Evolutionary conservation across 2,797 vertebrate genomes (phyloP).

Genomic region (Malacoraja senta): DNA sequence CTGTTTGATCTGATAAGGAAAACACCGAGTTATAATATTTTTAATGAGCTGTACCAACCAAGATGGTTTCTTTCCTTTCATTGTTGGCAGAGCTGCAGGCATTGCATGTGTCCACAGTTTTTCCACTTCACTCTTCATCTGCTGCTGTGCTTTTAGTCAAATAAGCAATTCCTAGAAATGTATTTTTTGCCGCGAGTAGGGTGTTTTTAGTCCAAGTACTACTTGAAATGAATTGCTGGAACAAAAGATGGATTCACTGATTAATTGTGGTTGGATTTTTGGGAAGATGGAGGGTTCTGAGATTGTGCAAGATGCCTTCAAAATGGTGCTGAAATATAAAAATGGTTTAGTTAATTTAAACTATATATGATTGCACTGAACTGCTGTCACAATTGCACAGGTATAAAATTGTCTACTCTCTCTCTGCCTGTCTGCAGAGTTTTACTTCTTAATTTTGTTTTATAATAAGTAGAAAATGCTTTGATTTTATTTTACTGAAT

Average conservation of each 20-base stretch:
- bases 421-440: background rate
- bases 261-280: background rate
- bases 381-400: too few relatives aligned
- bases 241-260: background rate
- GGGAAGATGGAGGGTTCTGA: background rate
- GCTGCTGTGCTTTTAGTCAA: background rate
- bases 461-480: background rate
- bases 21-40: background rate
- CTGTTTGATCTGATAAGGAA: background rate
- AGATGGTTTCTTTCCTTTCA: background rate
- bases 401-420: background rate
- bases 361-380: background rate
- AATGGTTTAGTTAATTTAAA: background rate
- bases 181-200: background rate
- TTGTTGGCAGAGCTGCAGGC: background rate
- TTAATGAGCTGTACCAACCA: background rate
- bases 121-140: background rate
- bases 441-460: background rate
- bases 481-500: background rate
- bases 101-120: background rate
- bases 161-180: background rate
- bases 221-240: background rate
- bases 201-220: background rate
- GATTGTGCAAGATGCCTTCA: background rate
- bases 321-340: background rate